Conservation (phyloP, 2,113 vertebrate species). For the Rhegmatorhina hoffmannsi region DNA sequence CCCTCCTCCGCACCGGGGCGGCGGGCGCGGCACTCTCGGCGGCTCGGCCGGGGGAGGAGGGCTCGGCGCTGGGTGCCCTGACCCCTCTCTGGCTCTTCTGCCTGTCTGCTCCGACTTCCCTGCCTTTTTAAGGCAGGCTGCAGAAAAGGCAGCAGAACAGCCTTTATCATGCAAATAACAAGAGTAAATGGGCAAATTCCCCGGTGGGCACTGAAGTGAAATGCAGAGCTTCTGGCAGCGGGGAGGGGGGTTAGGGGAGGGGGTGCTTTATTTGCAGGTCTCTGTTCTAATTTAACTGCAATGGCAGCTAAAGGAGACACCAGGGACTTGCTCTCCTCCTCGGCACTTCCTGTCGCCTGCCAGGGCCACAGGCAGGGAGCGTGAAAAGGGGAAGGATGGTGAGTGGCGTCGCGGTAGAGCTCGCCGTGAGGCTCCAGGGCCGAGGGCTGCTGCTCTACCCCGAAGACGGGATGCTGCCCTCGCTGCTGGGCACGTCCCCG, state of each 20-base stretch:
- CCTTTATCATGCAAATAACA: slow-evolving; percentile 95
- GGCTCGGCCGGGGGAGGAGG: background rate
- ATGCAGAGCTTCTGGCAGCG: slow-evolving; percentile 77
- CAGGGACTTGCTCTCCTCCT: slow-evolving; percentile 82
- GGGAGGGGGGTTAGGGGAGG: background rate
- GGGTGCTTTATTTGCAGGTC: slow-evolving; percentile 80
- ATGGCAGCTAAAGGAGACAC: slow-evolving; percentile 85
- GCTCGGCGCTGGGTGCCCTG: background rate
- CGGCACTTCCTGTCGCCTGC: slow-evolving; percentile 72
- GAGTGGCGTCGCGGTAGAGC: background rate
- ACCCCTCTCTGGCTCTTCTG: background rate
- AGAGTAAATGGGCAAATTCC: slow-evolving; percentile 88
- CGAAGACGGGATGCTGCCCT: background rate
- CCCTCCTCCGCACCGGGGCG: background rate
- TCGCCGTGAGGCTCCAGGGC: background rate
- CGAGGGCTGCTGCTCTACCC: background rate
- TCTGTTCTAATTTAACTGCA: slow-evolving; percentile 89
- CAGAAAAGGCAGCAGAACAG: slow-evolving; percentile 62
- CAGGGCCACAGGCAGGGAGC: slow-evolving; percentile 12
- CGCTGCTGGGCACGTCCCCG: background rate
- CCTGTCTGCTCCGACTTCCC: background rate
- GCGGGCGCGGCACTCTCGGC: background rate
- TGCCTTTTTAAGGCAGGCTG: slow-evolving; percentile 29
- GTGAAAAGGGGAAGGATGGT: background rate
- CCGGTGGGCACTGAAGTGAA: slow-evolving; percentile 84